phyloP scores from a whole-genome alignment of 2,797 vertebrate species.

The Anas capensis region DNA sequence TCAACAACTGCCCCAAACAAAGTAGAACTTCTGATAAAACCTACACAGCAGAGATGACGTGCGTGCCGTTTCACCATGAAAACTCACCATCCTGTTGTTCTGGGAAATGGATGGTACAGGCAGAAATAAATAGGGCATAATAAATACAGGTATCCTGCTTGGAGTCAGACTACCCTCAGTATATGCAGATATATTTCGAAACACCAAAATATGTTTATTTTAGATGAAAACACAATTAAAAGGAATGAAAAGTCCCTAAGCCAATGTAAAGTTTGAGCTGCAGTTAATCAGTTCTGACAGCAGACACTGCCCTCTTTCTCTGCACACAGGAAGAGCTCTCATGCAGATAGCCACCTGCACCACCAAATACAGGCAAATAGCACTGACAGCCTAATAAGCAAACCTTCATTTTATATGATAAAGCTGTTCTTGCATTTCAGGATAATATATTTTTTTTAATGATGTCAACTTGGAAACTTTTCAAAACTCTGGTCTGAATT shows the following conservation, averaged over 20 bases:
- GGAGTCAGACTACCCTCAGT: background rate
- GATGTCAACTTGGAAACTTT: background rate
- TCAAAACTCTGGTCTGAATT: background rate
- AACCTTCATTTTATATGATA: background rate
- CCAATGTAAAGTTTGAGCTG: background rate
- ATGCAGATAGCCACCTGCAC: background rate
- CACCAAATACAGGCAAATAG: background rate
- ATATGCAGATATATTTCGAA: background rate
- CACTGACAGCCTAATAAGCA: background rate
- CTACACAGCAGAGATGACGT: rapidly evolving
- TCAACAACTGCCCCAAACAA: background rate
- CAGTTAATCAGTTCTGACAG: background rate
- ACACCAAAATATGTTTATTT: background rate
- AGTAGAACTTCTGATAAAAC: background rate
- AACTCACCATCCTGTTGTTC: background rate
- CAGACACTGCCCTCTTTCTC: background rate
- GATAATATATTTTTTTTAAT: background rate
- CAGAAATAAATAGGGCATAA: background rate
- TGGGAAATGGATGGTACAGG: background rate
- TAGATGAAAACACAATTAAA: background rate
- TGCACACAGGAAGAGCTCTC: background rate
- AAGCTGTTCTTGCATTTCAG: background rate
- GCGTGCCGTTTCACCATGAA: background rate
- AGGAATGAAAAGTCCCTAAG: background rate
- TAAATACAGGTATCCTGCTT: background rate